Percentiles rank a stretch among this genome's conserved stretches.
Evolutionary conservation across 2,888 invertebrate genomes (phyloP).

Genomic region (Sipunculus nudus): DNA sequence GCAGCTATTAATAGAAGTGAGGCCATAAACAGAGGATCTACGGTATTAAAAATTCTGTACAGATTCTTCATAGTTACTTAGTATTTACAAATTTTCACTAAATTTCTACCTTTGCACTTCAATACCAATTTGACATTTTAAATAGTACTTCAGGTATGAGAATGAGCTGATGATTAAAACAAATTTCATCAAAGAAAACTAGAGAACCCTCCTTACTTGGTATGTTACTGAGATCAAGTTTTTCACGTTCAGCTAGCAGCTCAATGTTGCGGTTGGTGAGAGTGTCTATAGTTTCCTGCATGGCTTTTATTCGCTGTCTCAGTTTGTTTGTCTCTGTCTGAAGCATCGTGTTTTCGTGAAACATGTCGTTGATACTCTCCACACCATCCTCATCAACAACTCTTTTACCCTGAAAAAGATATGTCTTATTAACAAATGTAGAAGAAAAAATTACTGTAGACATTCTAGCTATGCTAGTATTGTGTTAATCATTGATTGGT

Average conservation of each 20-base stretch:
- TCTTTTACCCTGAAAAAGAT: slow-evolving; percentile 79
- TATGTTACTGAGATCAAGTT: slow-evolving; percentile 66
- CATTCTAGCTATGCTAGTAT: too few species aligned
- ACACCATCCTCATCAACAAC: slow-evolving; percentile 86
- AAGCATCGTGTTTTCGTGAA: slow-evolving; percentile 93
- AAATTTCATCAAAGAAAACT: slow-evolving; percentile 12
- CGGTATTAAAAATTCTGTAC: too few species aligned
- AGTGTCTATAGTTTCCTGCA: slow-evolving; percentile 92
- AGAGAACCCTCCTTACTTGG: slow-evolving; percentile 17
- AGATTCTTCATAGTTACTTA: too few species aligned
- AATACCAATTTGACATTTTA: not conserved
- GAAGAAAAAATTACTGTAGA: too few species aligned
- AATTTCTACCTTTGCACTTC: too few species aligned
- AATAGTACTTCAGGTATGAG: too few species aligned
- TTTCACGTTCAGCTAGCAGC: slow-evolving; percentile 81
- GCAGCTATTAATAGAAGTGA: too few species aligned
- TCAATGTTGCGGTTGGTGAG: slow-evolving; percentile 84
- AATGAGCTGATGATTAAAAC: too few species aligned
- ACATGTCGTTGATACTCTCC: slow-evolving; percentile 90
- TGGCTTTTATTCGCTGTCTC: slow-evolving; percentile 87
- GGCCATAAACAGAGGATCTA: too few species aligned
- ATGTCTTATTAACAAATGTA: too few species aligned
- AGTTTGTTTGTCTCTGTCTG: slow-evolving; percentile 88
- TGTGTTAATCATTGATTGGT: too few species aligned
- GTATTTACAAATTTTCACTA: too few species aligned